Conservation (phyloP, 1,140 invertebrate species). For the Cyrtorhinus lividipennis region DNA sequence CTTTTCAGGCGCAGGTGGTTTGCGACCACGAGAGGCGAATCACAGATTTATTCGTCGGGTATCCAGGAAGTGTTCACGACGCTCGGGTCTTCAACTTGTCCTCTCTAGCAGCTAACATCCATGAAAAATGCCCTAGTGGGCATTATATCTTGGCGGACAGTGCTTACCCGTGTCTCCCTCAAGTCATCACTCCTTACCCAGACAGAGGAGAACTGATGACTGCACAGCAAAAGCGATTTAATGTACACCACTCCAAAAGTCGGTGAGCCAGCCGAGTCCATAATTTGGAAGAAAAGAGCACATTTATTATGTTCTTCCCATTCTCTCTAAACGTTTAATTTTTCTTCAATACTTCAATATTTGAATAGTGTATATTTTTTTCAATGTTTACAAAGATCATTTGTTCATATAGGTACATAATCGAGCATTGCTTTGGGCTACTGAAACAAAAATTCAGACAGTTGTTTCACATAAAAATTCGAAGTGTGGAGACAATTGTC, state of each 20-base stretch:
- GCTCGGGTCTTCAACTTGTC: constrained; percentile 18
- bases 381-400: too few relatives aligned
- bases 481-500: constrained; percentile 18
- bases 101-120: neutral
- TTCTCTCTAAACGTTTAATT: too few relatives aligned
- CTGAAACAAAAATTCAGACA: constrained; percentile 23
- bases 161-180: constrained; percentile 21
- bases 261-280: too few relatives aligned
- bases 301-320: too few relatives aligned
- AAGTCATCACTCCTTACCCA: too few relatives aligned
- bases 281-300: too few relatives aligned
- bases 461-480: constrained; percentile 23
- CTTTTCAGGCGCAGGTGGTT: constrained; percentile 8
- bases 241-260: too few relatives aligned
- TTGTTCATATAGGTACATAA: constrained; percentile 16
- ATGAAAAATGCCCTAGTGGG: constrained; percentile 17
- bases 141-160: neutral
- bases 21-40: constrained; percentile 20
- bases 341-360: too few relatives aligned
- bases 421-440: constrained; percentile 20
- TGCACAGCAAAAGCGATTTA: constrained; percentile 14
- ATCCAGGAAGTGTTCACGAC: constrained; percentile 23
- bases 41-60: constrained; percentile 22
- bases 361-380: too few relatives aligned
- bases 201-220: constrained; percentile 16